Evolutionary conservation across 1,140 invertebrate species (phyloP).

Genomic region (Panagrolaimus sp.): DNA sequence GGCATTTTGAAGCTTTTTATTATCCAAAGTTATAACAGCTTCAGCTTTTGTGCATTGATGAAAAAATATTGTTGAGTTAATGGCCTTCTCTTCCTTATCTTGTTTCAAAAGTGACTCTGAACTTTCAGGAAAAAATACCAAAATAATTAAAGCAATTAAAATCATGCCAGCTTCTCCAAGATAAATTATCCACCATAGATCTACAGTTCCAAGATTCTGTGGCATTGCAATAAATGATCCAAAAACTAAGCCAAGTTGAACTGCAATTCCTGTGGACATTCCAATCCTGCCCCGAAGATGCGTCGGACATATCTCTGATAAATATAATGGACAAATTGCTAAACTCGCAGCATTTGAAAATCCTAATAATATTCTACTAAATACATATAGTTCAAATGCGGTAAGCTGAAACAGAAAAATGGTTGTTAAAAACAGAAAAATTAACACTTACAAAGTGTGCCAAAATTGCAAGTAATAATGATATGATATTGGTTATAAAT

Average conservation of each 20-base stretch:
- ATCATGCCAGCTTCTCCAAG: constrained; percentile 15
- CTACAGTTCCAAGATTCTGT: constrained; percentile 15
- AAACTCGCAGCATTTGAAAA: neutral
- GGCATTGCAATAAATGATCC: constrained; percentile 30
- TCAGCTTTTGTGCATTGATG: neutral
- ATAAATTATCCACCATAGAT: constrained; percentile 28
- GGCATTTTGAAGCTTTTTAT: neutral
- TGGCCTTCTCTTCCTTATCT: neutral
- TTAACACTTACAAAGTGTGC: neutral
- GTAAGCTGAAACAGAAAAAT: neutral
- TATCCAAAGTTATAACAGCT: neutral
- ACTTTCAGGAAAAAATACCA: neutral
- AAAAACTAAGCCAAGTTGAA: constrained; percentile 18
- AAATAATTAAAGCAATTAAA: neutral
- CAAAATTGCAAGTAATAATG: neutral
- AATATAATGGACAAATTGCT: neutral
- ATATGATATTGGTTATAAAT: neutral
- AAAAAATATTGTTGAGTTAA: neutral
- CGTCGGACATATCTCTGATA: neutral
- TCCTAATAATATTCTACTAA: neutral
- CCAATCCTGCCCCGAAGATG: constrained; percentile 3
- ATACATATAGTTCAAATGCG: neutral
- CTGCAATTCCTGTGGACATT: constrained; percentile 29
- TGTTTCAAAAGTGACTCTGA: neutral
- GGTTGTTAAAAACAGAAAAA: too few relatives aligned